Percentiles rank a stretch among this genome's conserved stretches.
Conservation (phyloP, 2,797 vertebrate genomes). For the Apogon hyalosoma region DNA sequence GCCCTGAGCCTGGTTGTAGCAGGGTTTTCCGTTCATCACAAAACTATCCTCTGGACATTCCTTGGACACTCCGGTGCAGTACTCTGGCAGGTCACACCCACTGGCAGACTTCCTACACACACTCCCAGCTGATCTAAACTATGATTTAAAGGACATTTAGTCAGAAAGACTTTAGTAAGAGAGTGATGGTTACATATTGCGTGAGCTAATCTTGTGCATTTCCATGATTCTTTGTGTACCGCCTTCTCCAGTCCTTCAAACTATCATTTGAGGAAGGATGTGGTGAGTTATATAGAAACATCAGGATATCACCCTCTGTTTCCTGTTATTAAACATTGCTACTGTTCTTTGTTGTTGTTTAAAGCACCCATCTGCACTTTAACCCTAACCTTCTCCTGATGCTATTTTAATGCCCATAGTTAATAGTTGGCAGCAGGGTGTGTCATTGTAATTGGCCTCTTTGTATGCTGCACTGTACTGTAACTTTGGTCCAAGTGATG, state of each 20-base stretch:
- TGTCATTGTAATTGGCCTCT: slow-evolving; percentile 8
- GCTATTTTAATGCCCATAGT: slow-evolving; percentile 9
- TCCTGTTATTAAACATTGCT: slow-evolving; percentile 50
- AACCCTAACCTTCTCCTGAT: slow-evolving; percentile 4
- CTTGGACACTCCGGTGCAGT: slow-evolving; percentile 82
- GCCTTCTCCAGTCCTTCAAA: slow-evolving; percentile 17
- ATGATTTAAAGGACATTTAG: slow-evolving; percentile 2
- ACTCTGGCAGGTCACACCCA: slow-evolving; percentile 88
- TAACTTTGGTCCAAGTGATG: not conserved
- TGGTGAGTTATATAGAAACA: slow-evolving; percentile 19
- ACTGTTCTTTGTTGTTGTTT: not conserved
- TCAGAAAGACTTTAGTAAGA: not conserved
- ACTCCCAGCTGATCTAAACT: slow-evolving; percentile 74
- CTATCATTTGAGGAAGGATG: slow-evolving; percentile 59
- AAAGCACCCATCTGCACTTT: not conserved
- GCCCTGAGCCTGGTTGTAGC: slow-evolving; percentile 73
- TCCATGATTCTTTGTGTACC: not conserved
- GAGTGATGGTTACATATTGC: not conserved
- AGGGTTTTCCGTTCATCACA: slow-evolving; percentile 89
- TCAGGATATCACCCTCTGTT: slow-evolving; percentile 30
- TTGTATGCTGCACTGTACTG: not conserved
- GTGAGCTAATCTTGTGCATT: not conserved
- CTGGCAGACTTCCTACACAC: slow-evolving; percentile 82
- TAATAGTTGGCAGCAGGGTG: slow-evolving; percentile 13
- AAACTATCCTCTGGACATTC: slow-evolving; percentile 89